Evolutionary conservation across 2,888 invertebrate species (phyloP).

Genomic region (Leucoptera coffeella): DNA sequence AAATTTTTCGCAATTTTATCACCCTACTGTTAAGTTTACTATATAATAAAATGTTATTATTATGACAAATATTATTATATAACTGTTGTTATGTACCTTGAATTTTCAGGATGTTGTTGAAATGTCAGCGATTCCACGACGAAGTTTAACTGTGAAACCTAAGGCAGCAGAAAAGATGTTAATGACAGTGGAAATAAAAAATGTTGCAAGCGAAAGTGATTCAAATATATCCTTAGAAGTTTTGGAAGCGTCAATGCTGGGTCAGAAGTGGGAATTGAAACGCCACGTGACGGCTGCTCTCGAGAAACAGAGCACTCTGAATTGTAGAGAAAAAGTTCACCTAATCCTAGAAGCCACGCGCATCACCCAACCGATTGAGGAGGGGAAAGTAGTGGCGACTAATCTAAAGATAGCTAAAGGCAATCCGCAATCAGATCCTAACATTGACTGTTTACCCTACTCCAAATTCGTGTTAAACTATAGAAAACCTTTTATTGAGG

Average conservation of each 20-base stretch:
- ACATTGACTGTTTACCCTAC: conserved; percentile 18
- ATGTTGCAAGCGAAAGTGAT: conserved; percentile 60
- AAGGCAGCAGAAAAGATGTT: conserved; percentile 53
- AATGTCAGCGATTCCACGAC: conserved; percentile 44
- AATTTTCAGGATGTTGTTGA: conserved; percentile 47
- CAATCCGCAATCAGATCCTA: conserved; percentile 14
- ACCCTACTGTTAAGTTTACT: no score
- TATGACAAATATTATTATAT: no score
- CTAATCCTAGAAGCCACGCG: conserved; percentile 27
- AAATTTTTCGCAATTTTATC: no score
- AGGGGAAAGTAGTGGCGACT: conserved; percentile 21
- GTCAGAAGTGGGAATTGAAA: conserved; percentile 55
- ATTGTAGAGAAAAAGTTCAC: conserved; percentile 30
- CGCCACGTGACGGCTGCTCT: conserved; percentile 22
- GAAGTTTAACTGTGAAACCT: conserved; percentile 30
- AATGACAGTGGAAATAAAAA: conserved; percentile 62
- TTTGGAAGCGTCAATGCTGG: conserved; percentile 53
- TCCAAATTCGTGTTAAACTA: conserved; percentile 24
- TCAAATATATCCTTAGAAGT: conserved; percentile 51
- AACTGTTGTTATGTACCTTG: no score
- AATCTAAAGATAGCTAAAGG: conserved; percentile 20
- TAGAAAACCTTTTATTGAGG: conserved; percentile 17
- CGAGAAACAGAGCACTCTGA: conserved; percentile 16
- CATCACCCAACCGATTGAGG: conserved; percentile 13
- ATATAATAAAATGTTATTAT: no score